Percentiles rank a stretch among this genome's conserved stretches.
Conservation (phyloP, 2,797 vertebrate genomes). For the Melanotaenia trifasciata region DNA sequence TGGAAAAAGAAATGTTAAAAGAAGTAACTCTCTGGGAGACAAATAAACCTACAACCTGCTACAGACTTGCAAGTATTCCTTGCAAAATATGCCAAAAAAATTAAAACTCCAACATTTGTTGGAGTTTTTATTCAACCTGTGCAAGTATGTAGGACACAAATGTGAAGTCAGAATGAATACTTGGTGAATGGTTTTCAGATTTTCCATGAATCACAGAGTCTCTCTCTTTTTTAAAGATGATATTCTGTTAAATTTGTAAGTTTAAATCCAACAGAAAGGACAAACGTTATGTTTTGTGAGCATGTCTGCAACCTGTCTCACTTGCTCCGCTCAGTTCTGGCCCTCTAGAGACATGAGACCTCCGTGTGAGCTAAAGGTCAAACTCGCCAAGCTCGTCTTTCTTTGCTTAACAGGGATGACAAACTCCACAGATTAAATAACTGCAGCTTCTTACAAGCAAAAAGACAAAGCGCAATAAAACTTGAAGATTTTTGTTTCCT, state of each 20-base stretch:
- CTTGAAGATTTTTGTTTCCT: background rate
- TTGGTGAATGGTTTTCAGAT: background rate
- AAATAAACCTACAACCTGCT: no score
- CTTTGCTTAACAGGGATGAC: conserved; percentile 6
- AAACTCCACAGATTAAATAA: background rate
- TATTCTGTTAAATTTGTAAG: background rate
- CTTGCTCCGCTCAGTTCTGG: conserved; percentile 3
- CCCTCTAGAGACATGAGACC: conserved; percentile 43
- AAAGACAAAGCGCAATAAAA: background rate
- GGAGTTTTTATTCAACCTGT: background rate
- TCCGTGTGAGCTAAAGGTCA: conserved; percentile 51
- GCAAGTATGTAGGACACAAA: background rate
- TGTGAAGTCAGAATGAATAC: background rate
- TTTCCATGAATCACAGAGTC: background rate
- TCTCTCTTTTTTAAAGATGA: background rate
- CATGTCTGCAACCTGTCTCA: conserved; percentile 8
- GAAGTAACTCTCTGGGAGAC: no score
- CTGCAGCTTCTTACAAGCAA: background rate
- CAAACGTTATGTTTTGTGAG: background rate
- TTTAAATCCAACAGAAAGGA: background rate
- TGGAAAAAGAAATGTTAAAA: background rate
- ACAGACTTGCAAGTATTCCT: background rate
- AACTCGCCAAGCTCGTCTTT: conserved; percentile 57
- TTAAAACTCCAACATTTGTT: background rate
- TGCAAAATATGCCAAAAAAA: no score